Conservation (phyloP, 2,113 vertebrate genomes). For the Chaenogobius annularis region DNA sequence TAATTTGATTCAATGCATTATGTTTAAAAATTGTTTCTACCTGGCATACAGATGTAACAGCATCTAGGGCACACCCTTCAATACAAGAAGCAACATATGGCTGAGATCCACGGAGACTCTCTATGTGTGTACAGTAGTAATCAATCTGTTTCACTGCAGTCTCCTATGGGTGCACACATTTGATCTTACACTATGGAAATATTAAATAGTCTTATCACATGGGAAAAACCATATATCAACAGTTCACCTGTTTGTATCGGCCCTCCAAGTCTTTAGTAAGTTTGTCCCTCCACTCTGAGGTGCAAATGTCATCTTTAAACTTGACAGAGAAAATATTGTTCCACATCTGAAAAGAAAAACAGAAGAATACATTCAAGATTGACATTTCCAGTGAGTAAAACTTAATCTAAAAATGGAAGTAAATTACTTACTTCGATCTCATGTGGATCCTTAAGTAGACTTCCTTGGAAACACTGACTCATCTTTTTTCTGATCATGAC, state of each 20-base stretch:
- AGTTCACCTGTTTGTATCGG: conserved; percentile 80
- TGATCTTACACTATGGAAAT: background rate
- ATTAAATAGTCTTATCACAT: too few relatives aligned
- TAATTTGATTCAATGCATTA: too few relatives aligned
- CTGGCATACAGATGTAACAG: conserved; percentile 84
- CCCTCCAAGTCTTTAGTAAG: conserved; percentile 80
- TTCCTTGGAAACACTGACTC: conserved; percentile 28
- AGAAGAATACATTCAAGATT: too few relatives aligned
- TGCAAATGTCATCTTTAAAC: conserved; percentile 73
- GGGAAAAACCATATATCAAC: background rate
- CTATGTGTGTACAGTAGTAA: conserved; percentile 72
- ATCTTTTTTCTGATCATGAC: conserved; percentile 63
- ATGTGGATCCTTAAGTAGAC: conserved; percentile 35
- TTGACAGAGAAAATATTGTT: conserved; percentile 75
- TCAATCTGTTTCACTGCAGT: conserved; percentile 68
- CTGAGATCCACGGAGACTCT: background rate
- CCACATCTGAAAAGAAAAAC: conserved; percentile 77
- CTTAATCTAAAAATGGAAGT: background rate
- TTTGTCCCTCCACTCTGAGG: conserved; percentile 73
- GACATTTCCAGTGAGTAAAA: background rate
- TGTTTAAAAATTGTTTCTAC: conserved; percentile 61
- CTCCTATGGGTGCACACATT: conserved; percentile 70
- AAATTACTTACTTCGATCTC: conserved; percentile 66
- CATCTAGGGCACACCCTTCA: conserved; percentile 83
- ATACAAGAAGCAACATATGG: conserved; percentile 73